phyloP scores from a whole-genome alignment of 2,113 vertebrate genomes.

The Gila orcuttii region DNA sequence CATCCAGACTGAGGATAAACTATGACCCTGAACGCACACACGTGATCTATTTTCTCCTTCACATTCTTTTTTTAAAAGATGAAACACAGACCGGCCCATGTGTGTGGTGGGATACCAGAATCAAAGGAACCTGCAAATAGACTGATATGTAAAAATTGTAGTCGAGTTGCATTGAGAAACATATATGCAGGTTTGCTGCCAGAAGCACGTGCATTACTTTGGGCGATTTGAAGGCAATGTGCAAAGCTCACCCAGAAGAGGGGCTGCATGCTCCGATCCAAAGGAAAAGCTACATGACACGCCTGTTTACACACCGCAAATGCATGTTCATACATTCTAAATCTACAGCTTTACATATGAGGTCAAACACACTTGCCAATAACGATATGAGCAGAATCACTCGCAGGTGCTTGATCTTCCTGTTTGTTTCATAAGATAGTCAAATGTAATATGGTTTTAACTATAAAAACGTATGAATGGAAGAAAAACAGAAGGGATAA shows the following conservation, averaged over 20 bases:
- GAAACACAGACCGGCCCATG: constrained; percentile 14
- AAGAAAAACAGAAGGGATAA: background rate
- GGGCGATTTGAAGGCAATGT: constrained; percentile 53
- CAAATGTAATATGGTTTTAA: constrained; percentile 14
- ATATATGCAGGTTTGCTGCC: constrained; percentile 58
- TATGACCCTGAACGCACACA: background rate
- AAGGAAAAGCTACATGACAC: constrained; percentile 5
- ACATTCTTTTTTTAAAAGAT: constrained; percentile 44
- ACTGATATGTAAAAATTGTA: constrained; percentile 33
- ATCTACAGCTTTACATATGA: constrained; percentile 34
- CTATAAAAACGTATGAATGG: background rate
- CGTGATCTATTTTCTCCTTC: background rate
- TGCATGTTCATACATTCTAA: constrained; percentile 42
- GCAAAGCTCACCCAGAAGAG: constrained; percentile 30
- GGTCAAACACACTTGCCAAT: constrained; percentile 30
- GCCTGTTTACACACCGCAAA: constrained; percentile 41
- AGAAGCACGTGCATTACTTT: constrained; percentile 47
- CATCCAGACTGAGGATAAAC: constrained; percentile 33
- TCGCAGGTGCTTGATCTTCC: background rate
- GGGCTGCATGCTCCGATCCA: constrained; percentile 32
- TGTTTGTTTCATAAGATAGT: background rate
- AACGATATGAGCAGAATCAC: constrained; percentile 21
- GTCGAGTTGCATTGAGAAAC: constrained; percentile 55
- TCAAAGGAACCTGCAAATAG: constrained; percentile 28
- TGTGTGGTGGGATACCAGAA: constrained; percentile 40